phyloP scores from a whole-genome alignment of 2,113 vertebrate species.

The Mormyrus iriodes region DNA sequence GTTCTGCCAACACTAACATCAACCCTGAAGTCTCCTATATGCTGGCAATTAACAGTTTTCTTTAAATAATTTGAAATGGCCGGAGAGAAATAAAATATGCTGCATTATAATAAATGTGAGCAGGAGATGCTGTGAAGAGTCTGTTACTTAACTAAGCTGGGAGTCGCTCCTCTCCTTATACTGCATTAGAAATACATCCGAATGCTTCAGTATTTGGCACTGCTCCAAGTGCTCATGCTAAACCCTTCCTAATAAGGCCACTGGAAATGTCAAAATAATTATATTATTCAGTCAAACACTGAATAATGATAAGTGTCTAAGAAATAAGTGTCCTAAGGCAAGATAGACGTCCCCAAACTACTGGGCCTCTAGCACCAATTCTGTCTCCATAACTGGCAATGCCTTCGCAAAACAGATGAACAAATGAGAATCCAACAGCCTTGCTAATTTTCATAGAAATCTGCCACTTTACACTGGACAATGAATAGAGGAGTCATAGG shows the following conservation, averaged over 20 bases:
- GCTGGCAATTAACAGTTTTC: not conserved
- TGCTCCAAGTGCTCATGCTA: not conserved
- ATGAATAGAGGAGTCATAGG: not conserved
- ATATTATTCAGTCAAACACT: no score
- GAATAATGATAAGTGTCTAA: not conserved
- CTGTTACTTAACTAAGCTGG: not conserved
- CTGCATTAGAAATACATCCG: not conserved
- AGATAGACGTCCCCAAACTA: not conserved
- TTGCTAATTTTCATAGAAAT: not conserved
- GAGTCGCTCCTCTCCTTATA: not conserved
- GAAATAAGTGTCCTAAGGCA: not conserved
- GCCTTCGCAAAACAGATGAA: not conserved
- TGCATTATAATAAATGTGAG: not conserved
- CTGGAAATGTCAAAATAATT: not conserved
- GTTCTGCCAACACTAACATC: not conserved
- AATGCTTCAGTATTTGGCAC: not conserved
- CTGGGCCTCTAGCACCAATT: not conserved
- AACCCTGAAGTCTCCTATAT: not conserved
- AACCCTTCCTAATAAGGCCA: not conserved
- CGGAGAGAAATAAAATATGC: constrained; percentile 11
- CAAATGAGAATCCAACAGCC: not conserved
- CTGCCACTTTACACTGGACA: not conserved
- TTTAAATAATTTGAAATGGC: not conserved
- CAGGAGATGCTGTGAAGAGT: not conserved
- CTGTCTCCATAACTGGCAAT: not conserved